A percentile compares a stretch with the other conserved stretches of the same genome.
phyloP scores from a whole-genome alignment of 2,113 vertebrate genomes.

The Muntiacus muntjak region DNA sequence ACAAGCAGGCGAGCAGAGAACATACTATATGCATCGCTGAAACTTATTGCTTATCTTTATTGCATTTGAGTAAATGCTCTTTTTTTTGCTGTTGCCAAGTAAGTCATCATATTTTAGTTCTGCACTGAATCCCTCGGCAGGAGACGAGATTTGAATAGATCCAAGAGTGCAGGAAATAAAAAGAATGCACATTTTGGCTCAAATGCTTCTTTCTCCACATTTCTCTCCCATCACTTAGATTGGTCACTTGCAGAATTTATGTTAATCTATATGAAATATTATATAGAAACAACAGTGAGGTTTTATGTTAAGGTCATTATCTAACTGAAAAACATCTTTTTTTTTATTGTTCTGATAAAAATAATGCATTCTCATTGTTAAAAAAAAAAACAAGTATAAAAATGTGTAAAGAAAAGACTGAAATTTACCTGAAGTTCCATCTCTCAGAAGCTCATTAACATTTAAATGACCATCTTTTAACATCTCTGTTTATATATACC shows the following conservation, averaged over 20 bases:
- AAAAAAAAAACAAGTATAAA: background rate
- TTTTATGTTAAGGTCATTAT: background rate
- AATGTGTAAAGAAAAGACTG: background rate
- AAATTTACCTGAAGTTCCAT: background rate
- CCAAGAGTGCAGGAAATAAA: constrained; percentile 59
- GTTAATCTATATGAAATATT: background rate
- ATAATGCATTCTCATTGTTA: background rate
- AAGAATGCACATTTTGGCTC: constrained; percentile 49
- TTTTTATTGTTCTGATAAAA: background rate
- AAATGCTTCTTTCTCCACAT: background rate
- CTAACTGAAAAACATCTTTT: background rate
- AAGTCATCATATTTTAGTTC: constrained; percentile 80
- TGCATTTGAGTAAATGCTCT: constrained; percentile 77
- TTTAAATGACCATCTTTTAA: background rate
- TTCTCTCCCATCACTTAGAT: background rate
- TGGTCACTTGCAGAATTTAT: background rate
- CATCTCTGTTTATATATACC: background rate
- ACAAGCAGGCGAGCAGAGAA: constrained; percentile 66
- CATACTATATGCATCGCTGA: constrained; percentile 75
- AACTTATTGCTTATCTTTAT: constrained; percentile 79
- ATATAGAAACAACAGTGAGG: background rate
- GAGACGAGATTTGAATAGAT: constrained; percentile 64
- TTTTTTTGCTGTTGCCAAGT: constrained; percentile 75
- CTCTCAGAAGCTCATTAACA: background rate
- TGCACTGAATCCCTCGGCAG: constrained; percentile 71